Percentiles rank a stretch among this genome's conserved stretches.
Evolutionary conservation across 2,797 vertebrate genomes (phyloP).

Genomic region (Megaceryle alcyon): DNA sequence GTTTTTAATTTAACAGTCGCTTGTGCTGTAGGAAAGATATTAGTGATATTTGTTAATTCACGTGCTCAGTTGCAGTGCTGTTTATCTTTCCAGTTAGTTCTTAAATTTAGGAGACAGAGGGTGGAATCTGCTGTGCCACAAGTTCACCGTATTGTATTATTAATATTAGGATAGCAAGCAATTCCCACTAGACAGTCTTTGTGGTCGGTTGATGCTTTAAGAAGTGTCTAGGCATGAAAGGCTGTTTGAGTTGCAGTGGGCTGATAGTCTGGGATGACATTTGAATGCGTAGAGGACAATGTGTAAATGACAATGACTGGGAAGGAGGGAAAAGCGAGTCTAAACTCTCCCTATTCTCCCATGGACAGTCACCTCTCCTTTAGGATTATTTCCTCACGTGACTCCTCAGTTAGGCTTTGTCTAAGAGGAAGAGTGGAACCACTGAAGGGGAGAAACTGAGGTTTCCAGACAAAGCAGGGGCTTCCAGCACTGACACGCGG

Average conservation of each 20-base stretch:
- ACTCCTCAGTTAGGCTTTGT: constrained; percentile 69
- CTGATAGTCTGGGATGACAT: constrained; percentile 76
- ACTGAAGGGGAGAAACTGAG: constrained; percentile 61
- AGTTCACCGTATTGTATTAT: constrained; percentile 78
- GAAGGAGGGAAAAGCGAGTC: constrained; percentile 62
- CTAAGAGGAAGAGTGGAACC: constrained; percentile 59
- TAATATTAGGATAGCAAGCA: constrained; percentile 76
- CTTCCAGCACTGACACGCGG: constrained; percentile 40
- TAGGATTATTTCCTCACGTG: constrained; percentile 65
- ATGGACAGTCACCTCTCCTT: constrained; percentile 57
- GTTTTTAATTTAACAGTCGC: constrained; percentile 16
- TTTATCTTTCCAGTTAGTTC: constrained; percentile 41
- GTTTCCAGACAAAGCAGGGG: constrained; percentile 67
- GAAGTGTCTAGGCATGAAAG: constrained; percentile 79
- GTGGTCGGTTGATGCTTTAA: constrained; percentile 74
- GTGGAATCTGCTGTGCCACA: constrained; percentile 54
- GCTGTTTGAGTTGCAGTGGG: constrained; percentile 74
- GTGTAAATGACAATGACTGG: constrained; percentile 73
- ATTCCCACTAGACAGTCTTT: constrained; percentile 78
- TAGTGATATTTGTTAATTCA: constrained; percentile 17
- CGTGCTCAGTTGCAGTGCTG: not conserved
- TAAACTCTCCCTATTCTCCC: constrained; percentile 59
- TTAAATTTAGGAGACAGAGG: constrained; percentile 64
- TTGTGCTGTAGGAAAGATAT: not conserved
- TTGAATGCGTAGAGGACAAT: constrained; percentile 78